Evolutionary conservation across 2,888 invertebrate species (phyloP).

Genomic region (Erebia aethiops): DNA sequence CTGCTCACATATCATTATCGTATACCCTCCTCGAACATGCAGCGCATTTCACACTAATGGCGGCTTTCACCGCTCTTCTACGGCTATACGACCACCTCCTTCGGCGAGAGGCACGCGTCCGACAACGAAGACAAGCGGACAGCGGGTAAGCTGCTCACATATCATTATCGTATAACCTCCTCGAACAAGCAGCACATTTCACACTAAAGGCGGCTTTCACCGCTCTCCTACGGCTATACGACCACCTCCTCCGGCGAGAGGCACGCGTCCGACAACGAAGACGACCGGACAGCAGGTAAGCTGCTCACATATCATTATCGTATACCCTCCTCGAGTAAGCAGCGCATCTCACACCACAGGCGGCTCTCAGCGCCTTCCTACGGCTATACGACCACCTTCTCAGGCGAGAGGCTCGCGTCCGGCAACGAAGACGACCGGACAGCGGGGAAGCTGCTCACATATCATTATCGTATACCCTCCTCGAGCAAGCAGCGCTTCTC

Average conservation of each 20-base stretch:
- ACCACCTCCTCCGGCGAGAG: slow-evolving; percentile 77
- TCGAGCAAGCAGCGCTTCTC: slow-evolving; percentile 94
- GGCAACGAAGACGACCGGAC: slow-evolving; percentile 79
- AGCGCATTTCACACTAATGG: slow-evolving; percentile 91
- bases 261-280: slow-evolving; percentile 80
- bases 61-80: slow-evolving; percentile 81
- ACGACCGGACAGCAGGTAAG: slow-evolving; percentile 67
- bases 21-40: too few relatives aligned
- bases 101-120: slow-evolving; percentile 78
- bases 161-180: too few relatives aligned
- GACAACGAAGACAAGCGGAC: slow-evolving; percentile 79
- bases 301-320: neutral
- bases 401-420: slow-evolving; percentile 79
- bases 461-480: too few relatives aligned
- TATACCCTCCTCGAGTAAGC: slow-evolving; percentile 86
- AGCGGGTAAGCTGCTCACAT: slow-evolving; percentile 45
- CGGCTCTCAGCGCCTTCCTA: slow-evolving; percentile 81
- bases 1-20: too few relatives aligned
- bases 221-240: slow-evolving; percentile 67
- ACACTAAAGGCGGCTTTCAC: slow-evolving; percentile 84
- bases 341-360: slow-evolving; percentile 91
- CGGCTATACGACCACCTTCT: slow-evolving; percentile 67
- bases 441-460: slow-evolving; percentile 46
- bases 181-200: slow-evolving; percentile 94
- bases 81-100: slow-evolving; percentile 70